A percentile compares a stretch with the other conserved stretches of the same genome.
Conservation (phyloP, 2,888 invertebrate species). For the Drosophila imparisetae region DNA sequence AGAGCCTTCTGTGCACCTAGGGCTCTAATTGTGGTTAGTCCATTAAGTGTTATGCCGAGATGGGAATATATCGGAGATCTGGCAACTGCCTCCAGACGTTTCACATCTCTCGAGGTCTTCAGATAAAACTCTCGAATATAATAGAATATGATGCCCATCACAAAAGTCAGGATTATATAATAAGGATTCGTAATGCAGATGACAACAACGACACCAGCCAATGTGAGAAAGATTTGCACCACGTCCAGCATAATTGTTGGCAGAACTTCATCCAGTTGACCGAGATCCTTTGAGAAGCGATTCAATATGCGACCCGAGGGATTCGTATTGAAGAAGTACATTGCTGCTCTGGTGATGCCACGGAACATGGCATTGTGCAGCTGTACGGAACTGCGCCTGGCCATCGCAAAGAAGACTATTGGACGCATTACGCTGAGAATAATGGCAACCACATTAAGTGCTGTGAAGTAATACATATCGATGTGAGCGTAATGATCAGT, state of each 20-base stretch:
- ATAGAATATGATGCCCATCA: slow-evolving; percentile 90
- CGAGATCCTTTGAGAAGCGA: slow-evolving; percentile 95
- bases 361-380: slow-evolving; percentile 94
- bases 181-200: slow-evolving; percentile 91
- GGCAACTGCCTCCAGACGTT: slow-evolving; percentile 91
- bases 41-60: slow-evolving; percentile 94
- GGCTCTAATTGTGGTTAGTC: slow-evolving; percentile 95
- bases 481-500: slow-evolving; percentile 43
- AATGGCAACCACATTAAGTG: slow-evolving; percentile 84
- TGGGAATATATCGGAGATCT: slow-evolving; percentile 98
- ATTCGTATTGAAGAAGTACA: slow-evolving; percentile 95
- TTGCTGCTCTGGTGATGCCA: slow-evolving; percentile 90
- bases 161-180: slow-evolving; percentile 89
- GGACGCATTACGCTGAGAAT: slow-evolving; percentile 82
- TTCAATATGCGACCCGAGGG: slow-evolving; percentile 93
- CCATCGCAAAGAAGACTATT: slow-evolving; percentile 86
- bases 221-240: slow-evolving; percentile 90
- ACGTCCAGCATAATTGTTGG: slow-evolving; percentile 84
- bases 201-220: slow-evolving; percentile 92
- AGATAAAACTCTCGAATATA: slow-evolving; percentile 91
- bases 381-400: slow-evolving; percentile 90
- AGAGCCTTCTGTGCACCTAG: slow-evolving; percentile 92
- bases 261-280: slow-evolving; percentile 85
- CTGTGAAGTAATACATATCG: slow-evolving; percentile 85
- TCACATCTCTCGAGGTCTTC: slow-evolving; percentile 92